These are phyloP conservation scores for Stegostoma tigrinum DNA, from an alignment of 2,113 vertebrate genomes.

Conservation along the genomic window DNA sequence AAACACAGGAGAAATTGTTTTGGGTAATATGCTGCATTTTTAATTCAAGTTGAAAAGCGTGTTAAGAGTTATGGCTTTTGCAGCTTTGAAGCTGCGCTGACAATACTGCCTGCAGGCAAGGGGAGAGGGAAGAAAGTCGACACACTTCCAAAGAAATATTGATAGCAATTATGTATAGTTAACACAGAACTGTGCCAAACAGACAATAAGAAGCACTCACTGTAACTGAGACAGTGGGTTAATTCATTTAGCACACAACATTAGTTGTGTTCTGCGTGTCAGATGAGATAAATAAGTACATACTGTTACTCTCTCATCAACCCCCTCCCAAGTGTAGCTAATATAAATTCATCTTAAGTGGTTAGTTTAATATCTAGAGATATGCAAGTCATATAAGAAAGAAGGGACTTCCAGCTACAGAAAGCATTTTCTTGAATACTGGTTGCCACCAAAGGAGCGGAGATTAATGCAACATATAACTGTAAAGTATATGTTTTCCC, in stretches of 20 bases:
- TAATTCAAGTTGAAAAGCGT: constrained; percentile 26
- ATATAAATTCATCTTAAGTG: constrained; percentile 23
- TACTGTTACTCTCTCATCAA: not conserved
- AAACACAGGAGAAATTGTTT: not conserved
- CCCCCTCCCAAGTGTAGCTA: constrained; percentile 3
- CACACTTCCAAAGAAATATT: constrained; percentile 18
- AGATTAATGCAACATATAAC: constrained; percentile 32
- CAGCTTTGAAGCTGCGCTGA: not conserved
- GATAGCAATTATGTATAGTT: constrained; percentile 21
- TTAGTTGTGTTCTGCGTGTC: constrained; percentile 18
- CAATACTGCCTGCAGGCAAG: constrained; percentile 11
- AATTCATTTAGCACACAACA: constrained; percentile 24
- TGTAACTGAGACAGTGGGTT: constrained; percentile 30
- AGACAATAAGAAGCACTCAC: constrained; percentile 26
- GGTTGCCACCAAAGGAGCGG: constrained; percentile 18
- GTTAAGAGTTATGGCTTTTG: constrained; percentile 19
- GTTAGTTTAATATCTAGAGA: constrained; percentile 17
- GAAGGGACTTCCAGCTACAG: not conserved
- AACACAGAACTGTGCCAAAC: not conserved
- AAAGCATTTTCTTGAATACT: not conserved
- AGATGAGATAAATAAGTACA: constrained; percentile 28
- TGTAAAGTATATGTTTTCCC: constrained; percentile 34
- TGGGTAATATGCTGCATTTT: not conserved
- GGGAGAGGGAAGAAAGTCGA: not conserved
- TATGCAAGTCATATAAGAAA: constrained; percentile 22